These are phyloP conservation scores for Tinamus guttatus DNA, from an alignment of 2,113 vertebrate species.

Conservation along the genomic window DNA sequence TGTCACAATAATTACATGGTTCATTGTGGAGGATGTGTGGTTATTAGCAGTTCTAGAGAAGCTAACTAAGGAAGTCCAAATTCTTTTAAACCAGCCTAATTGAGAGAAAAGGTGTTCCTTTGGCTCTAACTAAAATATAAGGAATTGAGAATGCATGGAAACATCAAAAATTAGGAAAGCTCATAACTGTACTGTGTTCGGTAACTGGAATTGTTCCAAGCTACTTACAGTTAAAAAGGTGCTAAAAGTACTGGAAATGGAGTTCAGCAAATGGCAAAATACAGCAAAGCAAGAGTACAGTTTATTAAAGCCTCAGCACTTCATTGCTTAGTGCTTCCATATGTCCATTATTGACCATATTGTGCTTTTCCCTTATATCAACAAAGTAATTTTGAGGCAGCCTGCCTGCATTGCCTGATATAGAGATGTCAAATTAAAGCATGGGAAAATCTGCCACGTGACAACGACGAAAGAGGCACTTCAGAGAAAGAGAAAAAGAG, in stretches of 20 bases:
- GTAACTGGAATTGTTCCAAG: not conserved
- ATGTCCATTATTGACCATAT: not conserved
- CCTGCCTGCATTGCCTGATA: not conserved
- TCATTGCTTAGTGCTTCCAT: not conserved
- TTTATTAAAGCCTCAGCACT: not conserved
- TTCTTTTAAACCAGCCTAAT: constrained; percentile 73
- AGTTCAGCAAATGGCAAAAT: constrained; percentile 15
- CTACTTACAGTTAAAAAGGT: constrained; percentile 39
- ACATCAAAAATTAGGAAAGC: constrained; percentile 61
- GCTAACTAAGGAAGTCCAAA: constrained; percentile 80
- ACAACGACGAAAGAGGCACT: not conserved
- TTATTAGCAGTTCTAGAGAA: constrained; percentile 76
- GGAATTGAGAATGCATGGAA: constrained; percentile 47
- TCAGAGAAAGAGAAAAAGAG: not conserved
- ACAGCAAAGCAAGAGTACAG: not conserved
- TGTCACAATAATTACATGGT: constrained; percentile 80
- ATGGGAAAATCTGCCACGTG: not conserved
- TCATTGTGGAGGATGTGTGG: constrained; percentile 69
- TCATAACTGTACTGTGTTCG: constrained; percentile 34
- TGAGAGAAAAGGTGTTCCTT: constrained; percentile 54
- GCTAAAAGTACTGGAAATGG: constrained; percentile 23
- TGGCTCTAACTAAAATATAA: constrained; percentile 65
- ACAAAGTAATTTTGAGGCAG: not conserved
- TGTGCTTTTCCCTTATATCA: not conserved
- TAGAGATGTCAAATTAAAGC: not conserved